These are phyloP conservation scores for Pollenia labialis DNA, from an alignment of 2,888 invertebrate genomes.

Conservation along the genomic window DNA sequence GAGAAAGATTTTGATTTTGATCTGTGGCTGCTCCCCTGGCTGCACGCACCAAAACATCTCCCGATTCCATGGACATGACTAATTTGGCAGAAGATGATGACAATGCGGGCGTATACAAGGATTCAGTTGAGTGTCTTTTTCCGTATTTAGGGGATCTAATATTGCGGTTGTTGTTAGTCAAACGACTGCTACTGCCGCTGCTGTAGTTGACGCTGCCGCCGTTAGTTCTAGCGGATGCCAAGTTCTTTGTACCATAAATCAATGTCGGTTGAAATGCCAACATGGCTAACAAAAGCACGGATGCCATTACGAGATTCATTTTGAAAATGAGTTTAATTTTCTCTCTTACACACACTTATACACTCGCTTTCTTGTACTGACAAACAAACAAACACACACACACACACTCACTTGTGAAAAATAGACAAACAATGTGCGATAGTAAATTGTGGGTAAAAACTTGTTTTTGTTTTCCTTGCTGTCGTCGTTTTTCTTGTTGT, in stretches of 20 bases:
- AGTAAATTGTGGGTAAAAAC: slow-evolving; percentile 65
- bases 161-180: slow-evolving; percentile 53
- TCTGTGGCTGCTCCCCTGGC: slow-evolving; percentile 76
- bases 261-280: slow-evolving; percentile 79
- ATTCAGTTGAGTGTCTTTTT: slow-evolving; percentile 71
- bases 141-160: slow-evolving; percentile 67
- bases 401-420: slow-evolving; percentile 12
- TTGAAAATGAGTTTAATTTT: slow-evolving; percentile 74
- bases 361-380: too few species aligned
- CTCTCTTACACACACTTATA: slow-evolving; percentile 9
- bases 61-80: slow-evolving; percentile 73
- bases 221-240: slow-evolving; percentile 66
- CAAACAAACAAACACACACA: slow-evolving; percentile 24
- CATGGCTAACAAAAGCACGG: slow-evolving; percentile 78
- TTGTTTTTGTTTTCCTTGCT: slow-evolving; percentile 28
- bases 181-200: slow-evolving; percentile 37
- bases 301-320: slow-evolving; percentile 78
- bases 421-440: slow-evolving; percentile 55
- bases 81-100: slow-evolving; percentile 73
- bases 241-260: slow-evolving; percentile 78
- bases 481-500: slow-evolving; percentile 30
- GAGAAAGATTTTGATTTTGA: slow-evolving; percentile 55
- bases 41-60: slow-evolving; percentile 78
- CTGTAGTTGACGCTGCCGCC: slow-evolving; percentile 45
- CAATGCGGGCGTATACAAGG: slow-evolving; percentile 67